A percentile compares a stretch with the other conserved stretches of the same genome.
phyloP scores from a whole-genome alignment of 2,888 invertebrate genomes.

The Epistrophe grossulariae region DNA sequence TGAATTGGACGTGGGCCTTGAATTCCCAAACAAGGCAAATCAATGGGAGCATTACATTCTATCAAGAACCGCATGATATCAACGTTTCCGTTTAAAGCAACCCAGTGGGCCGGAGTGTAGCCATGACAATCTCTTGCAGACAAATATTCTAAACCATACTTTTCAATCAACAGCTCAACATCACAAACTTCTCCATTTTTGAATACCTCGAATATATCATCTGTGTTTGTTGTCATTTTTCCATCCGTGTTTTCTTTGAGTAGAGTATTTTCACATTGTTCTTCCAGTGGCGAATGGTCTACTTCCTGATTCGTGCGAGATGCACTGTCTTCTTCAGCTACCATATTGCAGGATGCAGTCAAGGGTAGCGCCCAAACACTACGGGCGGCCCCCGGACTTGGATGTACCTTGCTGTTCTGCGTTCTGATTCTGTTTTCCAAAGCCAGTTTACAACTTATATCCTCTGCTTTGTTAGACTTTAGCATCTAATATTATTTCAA shows the following conservation, averaged over 20 bases:
- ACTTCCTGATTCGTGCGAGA: constrained; percentile 83
- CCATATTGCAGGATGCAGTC: constrained; percentile 92
- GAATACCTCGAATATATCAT: constrained; percentile 93
- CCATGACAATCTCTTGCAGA: constrained; percentile 95
- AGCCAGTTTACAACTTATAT: constrained; percentile 82
- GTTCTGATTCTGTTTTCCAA: constrained; percentile 83
- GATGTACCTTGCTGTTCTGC: constrained; percentile 87
- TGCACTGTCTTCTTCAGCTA: constrained; percentile 87
- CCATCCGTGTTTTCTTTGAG: constrained; percentile 81
- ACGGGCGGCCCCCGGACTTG: constrained; percentile 95
- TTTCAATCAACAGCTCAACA: constrained; percentile 93
- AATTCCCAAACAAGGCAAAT: constrained; percentile 91
- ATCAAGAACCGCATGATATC: constrained; percentile 94
- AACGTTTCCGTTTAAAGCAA: constrained; percentile 92
- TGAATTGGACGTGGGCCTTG: constrained; percentile 95
- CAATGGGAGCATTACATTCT: constrained; percentile 92
- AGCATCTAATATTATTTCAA: not conserved
- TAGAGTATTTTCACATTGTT: constrained; percentile 84
- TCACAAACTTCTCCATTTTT: constrained; percentile 93
- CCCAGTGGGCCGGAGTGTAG: constrained; percentile 97
- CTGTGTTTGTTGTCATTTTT: constrained; percentile 82
- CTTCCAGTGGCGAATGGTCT: constrained; percentile 82
- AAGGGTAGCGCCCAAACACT: constrained; percentile 94
- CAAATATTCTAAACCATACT: constrained; percentile 90
- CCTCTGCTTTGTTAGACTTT: not conserved